Conservation (phyloP, 2,888 invertebrate genomes). For the Trachelus iudaicus region DNA sequence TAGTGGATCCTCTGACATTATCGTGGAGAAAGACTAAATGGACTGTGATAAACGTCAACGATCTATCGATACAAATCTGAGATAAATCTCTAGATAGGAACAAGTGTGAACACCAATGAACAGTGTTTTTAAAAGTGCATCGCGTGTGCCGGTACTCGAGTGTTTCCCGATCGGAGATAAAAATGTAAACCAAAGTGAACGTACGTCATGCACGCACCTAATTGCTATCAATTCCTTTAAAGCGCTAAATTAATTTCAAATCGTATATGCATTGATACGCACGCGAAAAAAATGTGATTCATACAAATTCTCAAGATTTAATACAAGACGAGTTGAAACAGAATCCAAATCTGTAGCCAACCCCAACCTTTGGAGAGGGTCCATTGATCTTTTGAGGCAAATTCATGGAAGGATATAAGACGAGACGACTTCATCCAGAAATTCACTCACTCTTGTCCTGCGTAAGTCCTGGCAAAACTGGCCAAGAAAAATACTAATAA, state of each 20-base stretch:
- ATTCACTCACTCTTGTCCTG: not conserved
- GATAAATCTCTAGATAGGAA: not conserved
- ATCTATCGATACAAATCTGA: not conserved
- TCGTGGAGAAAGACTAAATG: not conserved
- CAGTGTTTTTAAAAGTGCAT: conserved; percentile 3
- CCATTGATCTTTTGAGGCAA: not conserved
- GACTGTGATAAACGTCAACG: not conserved
- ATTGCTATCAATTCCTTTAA: not conserved
- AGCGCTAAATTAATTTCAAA: not conserved
- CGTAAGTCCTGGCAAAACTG: not conserved
- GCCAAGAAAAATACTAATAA: not conserved
- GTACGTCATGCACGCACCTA: not conserved
- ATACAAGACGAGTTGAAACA: not conserved
- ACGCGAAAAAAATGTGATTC: not conserved
- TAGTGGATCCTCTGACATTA: not conserved
- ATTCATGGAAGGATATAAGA: not conserved
- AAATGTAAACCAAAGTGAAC: conserved; percentile 6
- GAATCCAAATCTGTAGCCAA: not conserved
- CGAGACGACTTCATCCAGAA: not conserved
- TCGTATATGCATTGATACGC: not conserved
- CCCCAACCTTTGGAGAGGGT: not conserved
- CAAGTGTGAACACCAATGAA: not conserved
- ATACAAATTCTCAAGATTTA: not conserved
- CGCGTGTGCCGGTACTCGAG: conserved; percentile 3
- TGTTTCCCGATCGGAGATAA: conserved; percentile 1